phyloP scores from a whole-genome alignment of 2,113 vertebrate genomes.

The Syngnathus floridae region DNA sequence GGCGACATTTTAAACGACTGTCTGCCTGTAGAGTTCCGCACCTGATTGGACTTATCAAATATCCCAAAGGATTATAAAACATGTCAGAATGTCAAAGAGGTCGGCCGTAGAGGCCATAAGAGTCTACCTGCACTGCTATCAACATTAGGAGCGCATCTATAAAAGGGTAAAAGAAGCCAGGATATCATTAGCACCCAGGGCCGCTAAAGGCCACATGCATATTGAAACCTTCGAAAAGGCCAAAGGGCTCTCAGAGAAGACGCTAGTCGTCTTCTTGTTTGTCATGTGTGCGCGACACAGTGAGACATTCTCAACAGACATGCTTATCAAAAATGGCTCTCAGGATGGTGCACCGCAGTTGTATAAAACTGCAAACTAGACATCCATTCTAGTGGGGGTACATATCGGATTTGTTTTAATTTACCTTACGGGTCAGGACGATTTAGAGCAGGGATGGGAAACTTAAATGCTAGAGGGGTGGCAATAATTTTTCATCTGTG shows the following conservation, averaged over 20 bases:
- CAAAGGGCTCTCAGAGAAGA: slow-evolving; percentile 29
- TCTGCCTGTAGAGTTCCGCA: slow-evolving; percentile 34
- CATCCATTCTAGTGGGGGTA: background rate
- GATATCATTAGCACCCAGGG: slow-evolving; percentile 46
- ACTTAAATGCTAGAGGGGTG: too few relatives aligned
- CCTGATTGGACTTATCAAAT: slow-evolving; percentile 51
- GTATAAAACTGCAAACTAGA: background rate
- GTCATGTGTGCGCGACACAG: background rate
- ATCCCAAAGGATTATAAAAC: slow-evolving; percentile 36
- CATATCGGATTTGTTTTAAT: background rate
- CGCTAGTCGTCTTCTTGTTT: background rate
- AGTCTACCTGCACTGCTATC: slow-evolving; percentile 46
- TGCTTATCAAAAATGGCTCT: background rate
- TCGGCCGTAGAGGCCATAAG: slow-evolving; percentile 17
- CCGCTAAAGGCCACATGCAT: slow-evolving; percentile 54
- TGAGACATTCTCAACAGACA: background rate
- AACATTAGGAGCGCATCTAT: slow-evolving; percentile 42
- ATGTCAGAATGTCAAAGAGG: slow-evolving; percentile 58
- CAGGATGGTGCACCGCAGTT: background rate
- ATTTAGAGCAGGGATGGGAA: background rate
- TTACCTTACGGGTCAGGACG: background rate
- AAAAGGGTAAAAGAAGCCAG: slow-evolving; percentile 55
- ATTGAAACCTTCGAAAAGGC: slow-evolving; percentile 42
- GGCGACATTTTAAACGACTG: slow-evolving; percentile 52
- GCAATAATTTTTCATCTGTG: too few relatives aligned